Evolutionary conservation across 2,888 invertebrate species (phyloP).

Genomic region (Mycalesis mineus): DNA sequence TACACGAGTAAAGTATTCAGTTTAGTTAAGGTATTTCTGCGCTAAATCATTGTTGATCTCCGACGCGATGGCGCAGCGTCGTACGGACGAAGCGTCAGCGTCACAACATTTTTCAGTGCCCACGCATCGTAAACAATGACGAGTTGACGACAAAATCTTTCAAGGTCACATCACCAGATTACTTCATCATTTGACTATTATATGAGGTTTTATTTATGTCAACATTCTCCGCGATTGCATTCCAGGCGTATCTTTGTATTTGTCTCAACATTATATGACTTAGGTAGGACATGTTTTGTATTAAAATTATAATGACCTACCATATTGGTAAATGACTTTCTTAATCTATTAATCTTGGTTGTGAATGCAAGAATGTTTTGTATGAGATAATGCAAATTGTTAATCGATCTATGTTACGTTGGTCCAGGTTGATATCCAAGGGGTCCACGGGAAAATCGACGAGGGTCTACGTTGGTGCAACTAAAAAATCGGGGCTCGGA

Average conservation of each 20-base stretch:
- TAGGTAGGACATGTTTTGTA: neutral
- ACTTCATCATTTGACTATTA: conserved; percentile 1
- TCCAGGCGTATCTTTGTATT: neutral
- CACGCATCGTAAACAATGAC: conserved; percentile 18
- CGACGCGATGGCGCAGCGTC: neutral
- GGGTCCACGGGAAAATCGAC: too few species aligned
- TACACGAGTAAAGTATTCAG: neutral
- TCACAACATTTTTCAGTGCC: conserved; percentile 17
- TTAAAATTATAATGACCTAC: neutral
- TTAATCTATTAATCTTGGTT: neutral
- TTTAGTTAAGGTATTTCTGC: neutral
- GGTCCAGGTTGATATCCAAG: too few species aligned
- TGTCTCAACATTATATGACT: neutral
- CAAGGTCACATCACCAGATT: conserved; percentile 9
- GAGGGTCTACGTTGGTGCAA: too few species aligned
- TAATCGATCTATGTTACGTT: neutral
- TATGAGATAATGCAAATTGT: neutral
- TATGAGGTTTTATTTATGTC: neutral
- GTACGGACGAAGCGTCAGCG: neutral
- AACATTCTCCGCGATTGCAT: neutral
- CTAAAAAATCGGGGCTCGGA: too few species aligned
- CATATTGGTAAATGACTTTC: neutral
- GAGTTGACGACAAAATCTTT: conserved; percentile 18
- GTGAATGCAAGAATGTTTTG: neutral
- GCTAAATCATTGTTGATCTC: neutral